Evolutionary conservation across 2,113 vertebrate species (phyloP), one percentile per base, ranked within the genome.

Genomic region (Connochaetes taurinus): DNA sequence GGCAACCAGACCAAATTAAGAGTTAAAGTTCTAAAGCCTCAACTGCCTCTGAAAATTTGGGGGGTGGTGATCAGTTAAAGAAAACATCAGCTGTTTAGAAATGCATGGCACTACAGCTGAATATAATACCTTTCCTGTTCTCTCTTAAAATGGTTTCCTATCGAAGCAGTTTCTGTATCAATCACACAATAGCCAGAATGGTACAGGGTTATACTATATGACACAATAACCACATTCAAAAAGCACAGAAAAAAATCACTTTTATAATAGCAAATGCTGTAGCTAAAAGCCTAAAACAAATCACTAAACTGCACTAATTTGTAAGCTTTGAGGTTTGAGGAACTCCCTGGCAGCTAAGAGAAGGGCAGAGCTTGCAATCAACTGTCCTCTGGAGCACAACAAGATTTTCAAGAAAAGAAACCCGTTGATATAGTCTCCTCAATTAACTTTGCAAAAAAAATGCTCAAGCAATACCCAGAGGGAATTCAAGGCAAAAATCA

Each of bases 81-180:
- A 96, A 98, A 93, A 12, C 98, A 47, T 97, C 97, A 98, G 98
- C 99, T 98, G 98, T 98, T 98, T 97, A 67, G 91, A 87, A 97
- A 96, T 98, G 89, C 98, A 98, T 1, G 92, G 92, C 98, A 88
- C 96, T 33, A 91, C 50, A 3, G 96, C 96, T 27, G 96, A 19
- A 36, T 50, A 98, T 98, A 98, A 99, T 98, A 97, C 98, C 98
- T 97, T 92, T 98, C 97, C 98, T 98, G 98, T 98, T 98, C 98
- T 98, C 97, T 14, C 97, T 84, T 81, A 87, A 97, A 98, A 97
- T 74, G 96, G 94, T 97, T 98, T 98, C 98, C 93, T 87, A 97
- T 95, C 91, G 4, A 96, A 94, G 64, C 97, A 0, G 78, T 93
- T 88, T 60, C 31, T 67, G 95, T 95, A 98, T 86, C 97, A 97